Evolutionary conservation across 1,140 invertebrate genomes (phyloP), one percentile per base, ranked within the genome.

Genomic region (Stegodyphus mimosarum): DNA sequence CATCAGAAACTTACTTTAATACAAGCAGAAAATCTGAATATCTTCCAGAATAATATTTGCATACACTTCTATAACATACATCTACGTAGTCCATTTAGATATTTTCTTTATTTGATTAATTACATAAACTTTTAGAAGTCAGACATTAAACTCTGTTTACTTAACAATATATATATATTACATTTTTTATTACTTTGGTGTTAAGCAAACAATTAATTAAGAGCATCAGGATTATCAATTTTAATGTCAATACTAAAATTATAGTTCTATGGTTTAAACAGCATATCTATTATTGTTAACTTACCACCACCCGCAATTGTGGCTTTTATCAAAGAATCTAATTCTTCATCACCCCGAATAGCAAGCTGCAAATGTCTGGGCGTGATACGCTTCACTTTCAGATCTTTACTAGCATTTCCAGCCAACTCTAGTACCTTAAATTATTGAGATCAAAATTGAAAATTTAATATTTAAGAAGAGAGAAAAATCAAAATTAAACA

Each of bases 361-460:
- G 98, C 98, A 80, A 99, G 92, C 91, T 99, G 98, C 90, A 99
- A 95, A 93, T 99, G 98, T 91, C 98, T 95, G 52, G 98, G 98
- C 66, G 98, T 99, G 89, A 99, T 99, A 94, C 98, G 96, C 92
- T 99, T 99, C 83, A 99, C 98, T 93, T 99, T 99, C 89, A 99
- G 94, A 95, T 99, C 98, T 91, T 99, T 99, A 87, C 97, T 98
- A 69, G 98, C 98, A 91, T 99, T 99, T 74, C 98, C 98, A 86
- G 93, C 93, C 91, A 93, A 92, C 89, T 93, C 93, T 51, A 93
- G 88, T 5, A 93, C 88, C 88, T 89, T 52, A n/a, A 76, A 74
- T 53, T 50, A 3, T 73, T 10, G 51, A 49, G 17, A 73, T 13
- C 0, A 55, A 11, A 13, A 13, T 9, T 7, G 11, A n/a, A 67